These are phyloP conservation scores for Macrotus californicus DNA, from an alignment of 2,113 vertebrate species.

Conservation along the genomic window DNA sequence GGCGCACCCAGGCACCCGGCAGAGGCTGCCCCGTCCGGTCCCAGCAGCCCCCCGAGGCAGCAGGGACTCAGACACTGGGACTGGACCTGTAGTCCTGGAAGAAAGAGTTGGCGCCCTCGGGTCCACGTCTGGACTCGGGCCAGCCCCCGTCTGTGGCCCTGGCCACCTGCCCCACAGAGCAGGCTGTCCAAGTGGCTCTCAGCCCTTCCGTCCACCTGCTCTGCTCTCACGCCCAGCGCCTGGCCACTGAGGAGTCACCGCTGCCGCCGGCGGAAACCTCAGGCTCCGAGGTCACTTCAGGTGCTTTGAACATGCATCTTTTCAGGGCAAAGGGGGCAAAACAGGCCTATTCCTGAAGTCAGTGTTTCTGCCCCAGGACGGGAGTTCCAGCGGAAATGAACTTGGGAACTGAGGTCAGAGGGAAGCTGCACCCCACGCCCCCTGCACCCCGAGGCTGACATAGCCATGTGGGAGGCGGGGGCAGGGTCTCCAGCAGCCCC, in stretches of 20 bases:
- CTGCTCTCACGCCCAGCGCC: not conserved
- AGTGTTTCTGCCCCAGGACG: too few species aligned
- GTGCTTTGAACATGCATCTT: not conserved
- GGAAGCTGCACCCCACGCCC: not conserved
- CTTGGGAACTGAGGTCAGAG: not conserved
- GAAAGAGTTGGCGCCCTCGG: not conserved
- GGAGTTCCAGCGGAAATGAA: not conserved
- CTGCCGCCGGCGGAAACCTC: rapidly evolving
- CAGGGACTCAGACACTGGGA: not conserved
- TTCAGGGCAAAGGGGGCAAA: not conserved
- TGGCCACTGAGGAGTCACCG: rapidly evolving
- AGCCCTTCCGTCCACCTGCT: rapidly evolving
- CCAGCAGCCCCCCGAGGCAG: not conserved
- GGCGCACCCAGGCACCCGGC: too few species aligned
- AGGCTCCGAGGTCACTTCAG: not conserved
- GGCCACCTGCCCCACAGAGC: not conserved
- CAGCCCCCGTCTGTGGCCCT: not conserved
- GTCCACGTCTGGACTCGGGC: not conserved
- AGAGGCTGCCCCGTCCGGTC: too few species aligned
- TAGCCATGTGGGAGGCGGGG: rapidly evolving
- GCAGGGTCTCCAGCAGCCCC: not conserved
- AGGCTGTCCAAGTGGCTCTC: not conserved
- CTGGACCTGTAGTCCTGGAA: not conserved
- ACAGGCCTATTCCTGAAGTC: rapidly evolving
- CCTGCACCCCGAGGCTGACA: not conserved